Percentiles rank a stretch among this genome's conserved stretches.
Conservation (phyloP, 2,888 invertebrate species). For the Zelleria hepariella region DNA sequence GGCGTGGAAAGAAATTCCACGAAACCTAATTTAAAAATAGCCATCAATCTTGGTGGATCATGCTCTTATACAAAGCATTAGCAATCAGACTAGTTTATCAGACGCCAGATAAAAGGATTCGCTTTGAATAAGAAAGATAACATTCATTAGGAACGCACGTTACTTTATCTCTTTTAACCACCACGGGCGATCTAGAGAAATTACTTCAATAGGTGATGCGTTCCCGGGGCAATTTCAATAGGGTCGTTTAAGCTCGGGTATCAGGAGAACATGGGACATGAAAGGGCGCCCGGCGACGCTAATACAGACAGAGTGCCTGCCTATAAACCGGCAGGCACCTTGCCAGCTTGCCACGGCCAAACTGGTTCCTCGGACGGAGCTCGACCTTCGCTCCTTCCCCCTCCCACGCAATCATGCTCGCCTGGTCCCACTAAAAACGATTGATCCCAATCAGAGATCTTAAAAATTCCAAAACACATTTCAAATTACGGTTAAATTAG, state of each 20-base stretch:
- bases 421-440: conserved; percentile 53
- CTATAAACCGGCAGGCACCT: conserved; percentile 66
- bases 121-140: conserved; percentile 1
- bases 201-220: conserved; percentile 11
- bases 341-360: conserved; percentile 57
- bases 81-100: neutral
- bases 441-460: conserved; percentile 38
- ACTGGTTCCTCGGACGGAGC: conserved; percentile 47
- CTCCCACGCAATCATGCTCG: conserved; percentile 46
- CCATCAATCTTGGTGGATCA: too few relatives aligned
- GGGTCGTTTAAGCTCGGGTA: conserved; percentile 55
- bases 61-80: too few relatives aligned
- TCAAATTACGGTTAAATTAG: neutral
- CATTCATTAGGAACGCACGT: neutral
- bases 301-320: conserved; percentile 41
- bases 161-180: neutral
- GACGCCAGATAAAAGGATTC: neutral
- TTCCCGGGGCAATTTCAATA: conserved; percentile 41
- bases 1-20: neutral
- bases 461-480: neutral
- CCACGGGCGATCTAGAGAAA: conserved; percentile 11
- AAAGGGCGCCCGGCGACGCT: conserved; percentile 65
- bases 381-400: conserved; percentile 55
- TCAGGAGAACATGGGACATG: conserved; percentile 45
- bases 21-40: too few relatives aligned